phyloP scores from a whole-genome alignment of 2,113 vertebrate genomes.

The Colius striatus region DNA sequence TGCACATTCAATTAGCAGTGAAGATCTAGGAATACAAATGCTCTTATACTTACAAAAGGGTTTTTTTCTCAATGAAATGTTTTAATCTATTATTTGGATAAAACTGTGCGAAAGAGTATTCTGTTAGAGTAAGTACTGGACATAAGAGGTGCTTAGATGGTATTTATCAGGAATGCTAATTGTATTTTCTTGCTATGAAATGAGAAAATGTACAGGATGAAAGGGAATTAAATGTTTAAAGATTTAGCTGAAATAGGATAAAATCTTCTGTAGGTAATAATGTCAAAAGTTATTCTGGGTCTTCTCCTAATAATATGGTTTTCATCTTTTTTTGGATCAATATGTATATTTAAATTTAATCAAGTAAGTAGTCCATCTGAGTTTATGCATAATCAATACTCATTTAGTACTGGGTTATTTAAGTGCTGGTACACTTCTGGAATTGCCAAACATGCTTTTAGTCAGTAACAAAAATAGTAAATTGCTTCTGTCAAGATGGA shows the following conservation, averaged over 20 bases:
- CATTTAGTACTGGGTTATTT: background rate
- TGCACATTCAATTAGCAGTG: background rate
- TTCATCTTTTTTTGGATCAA: background rate
- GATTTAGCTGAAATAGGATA: background rate
- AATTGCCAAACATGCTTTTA: background rate
- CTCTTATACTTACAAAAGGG: background rate
- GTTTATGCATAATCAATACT: background rate
- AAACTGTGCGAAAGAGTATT: background rate
- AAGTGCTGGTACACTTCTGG: background rate
- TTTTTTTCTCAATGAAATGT: background rate
- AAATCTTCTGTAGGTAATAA: background rate
- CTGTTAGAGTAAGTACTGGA: background rate
- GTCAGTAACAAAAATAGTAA: background rate
- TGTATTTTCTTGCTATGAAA: background rate
- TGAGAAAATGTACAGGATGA: background rate
- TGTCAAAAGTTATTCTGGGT: background rate
- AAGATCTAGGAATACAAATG: background rate
- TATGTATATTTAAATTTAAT: background rate
- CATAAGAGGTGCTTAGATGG: background rate
- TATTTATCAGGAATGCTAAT: background rate
- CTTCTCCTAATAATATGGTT: background rate
- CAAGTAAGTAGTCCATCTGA: background rate
- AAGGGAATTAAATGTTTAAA: background rate
- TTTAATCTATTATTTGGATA: background rate
- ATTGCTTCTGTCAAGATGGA: background rate